A percentile compares a stretch with the other conserved stretches of the same genome.
Evolutionary conservation across 1,140 invertebrate genomes (phyloP).

Genomic region (Gryllus bimaculatus): DNA sequence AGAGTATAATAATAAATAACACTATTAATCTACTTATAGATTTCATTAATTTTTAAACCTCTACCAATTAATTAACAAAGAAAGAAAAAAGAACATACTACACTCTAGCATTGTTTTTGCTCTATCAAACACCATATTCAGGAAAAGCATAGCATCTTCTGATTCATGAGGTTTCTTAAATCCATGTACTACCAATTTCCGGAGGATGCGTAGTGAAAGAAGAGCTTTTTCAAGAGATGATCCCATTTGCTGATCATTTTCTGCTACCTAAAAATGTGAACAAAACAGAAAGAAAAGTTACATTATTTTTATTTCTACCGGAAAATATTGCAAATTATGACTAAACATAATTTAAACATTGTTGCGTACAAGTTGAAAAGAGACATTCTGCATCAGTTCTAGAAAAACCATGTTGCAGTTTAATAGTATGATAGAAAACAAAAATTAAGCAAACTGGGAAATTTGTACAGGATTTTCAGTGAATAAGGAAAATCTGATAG

Average conservation of each 20-base stretch:
- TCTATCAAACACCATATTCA: constrained; percentile 66
- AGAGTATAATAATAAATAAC: neutral
- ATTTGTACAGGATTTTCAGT: too few species aligned
- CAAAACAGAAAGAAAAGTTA: neutral
- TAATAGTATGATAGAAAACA: too few species aligned
- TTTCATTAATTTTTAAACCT: neutral
- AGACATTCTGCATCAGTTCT: too few species aligned
- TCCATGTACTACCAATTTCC: constrained; percentile 73
- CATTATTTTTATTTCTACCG: too few species aligned
- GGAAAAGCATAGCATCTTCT: constrained; percentile 61
- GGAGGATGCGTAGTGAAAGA: constrained; percentile 64
- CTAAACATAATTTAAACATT: too few species aligned
- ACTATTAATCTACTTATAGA: neutral
- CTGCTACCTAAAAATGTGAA: neutral
- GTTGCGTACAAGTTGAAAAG: too few species aligned
- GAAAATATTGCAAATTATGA: too few species aligned
- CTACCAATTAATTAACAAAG: neutral
- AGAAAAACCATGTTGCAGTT: too few species aligned
- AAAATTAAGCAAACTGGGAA: too few species aligned
- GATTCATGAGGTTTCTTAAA: constrained; percentile 66
- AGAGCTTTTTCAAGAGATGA: constrained; percentile 61
- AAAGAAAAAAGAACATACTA: constrained; percentile 49
- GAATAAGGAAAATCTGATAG: too few species aligned
- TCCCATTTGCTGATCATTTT: constrained; percentile 17
- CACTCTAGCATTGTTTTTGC: constrained; percentile 67